A percentile compares a stretch with the other conserved stretches of the same genome.
Conservation (phyloP, 2,888 invertebrate genomes). For the Lampropteryx suffumata region DNA sequence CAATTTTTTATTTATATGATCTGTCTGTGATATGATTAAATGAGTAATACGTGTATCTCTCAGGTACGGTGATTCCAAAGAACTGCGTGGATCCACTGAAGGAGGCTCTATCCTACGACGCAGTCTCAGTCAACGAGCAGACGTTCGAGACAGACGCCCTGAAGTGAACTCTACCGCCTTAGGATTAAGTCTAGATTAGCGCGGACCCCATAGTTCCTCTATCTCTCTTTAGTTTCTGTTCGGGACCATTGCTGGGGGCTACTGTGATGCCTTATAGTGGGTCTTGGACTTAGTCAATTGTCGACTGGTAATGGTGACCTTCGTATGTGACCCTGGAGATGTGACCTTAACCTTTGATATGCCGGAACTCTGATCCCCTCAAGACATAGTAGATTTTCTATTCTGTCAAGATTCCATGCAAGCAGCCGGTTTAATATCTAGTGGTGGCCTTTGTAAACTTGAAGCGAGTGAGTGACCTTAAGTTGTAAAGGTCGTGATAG, state of each 20-base stretch:
- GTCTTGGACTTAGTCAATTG: slow-evolving; percentile 38
- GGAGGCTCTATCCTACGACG: slow-evolving; percentile 90
- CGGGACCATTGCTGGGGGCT: slow-evolving; percentile 27
- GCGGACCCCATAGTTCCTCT: slow-evolving; percentile 46
- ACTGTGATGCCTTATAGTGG: slow-evolving; percentile 11
- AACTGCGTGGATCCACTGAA: slow-evolving; percentile 91
- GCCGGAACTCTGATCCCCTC: too few relatives aligned
- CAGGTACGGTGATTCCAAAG: slow-evolving; percentile 92
- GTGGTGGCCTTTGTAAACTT: too few relatives aligned
- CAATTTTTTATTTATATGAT: too few relatives aligned
- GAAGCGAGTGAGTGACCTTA: too few relatives aligned
- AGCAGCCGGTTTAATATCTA: too few relatives aligned
- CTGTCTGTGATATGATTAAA: too few relatives aligned
- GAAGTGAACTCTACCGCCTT: slow-evolving; percentile 48
- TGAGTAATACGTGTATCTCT: background rate
- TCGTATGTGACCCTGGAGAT: background rate
- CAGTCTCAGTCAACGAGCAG: slow-evolving; percentile 90
- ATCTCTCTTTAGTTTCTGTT: slow-evolving; percentile 39
- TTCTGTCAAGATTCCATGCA: too few relatives aligned
- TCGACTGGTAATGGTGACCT: slow-evolving; percentile 22
- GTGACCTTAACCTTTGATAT: background rate
- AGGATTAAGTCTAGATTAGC: slow-evolving; percentile 32
- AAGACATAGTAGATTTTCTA: too few relatives aligned
- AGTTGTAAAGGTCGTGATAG: too few relatives aligned
- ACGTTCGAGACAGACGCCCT: slow-evolving; percentile 75